A percentile compares a stretch with the other conserved stretches of the same genome.
These are phyloP conservation scores for Tiliacea citrago DNA, from an alignment of 2,888 invertebrate genomes.

Conservation along the genomic window DNA sequence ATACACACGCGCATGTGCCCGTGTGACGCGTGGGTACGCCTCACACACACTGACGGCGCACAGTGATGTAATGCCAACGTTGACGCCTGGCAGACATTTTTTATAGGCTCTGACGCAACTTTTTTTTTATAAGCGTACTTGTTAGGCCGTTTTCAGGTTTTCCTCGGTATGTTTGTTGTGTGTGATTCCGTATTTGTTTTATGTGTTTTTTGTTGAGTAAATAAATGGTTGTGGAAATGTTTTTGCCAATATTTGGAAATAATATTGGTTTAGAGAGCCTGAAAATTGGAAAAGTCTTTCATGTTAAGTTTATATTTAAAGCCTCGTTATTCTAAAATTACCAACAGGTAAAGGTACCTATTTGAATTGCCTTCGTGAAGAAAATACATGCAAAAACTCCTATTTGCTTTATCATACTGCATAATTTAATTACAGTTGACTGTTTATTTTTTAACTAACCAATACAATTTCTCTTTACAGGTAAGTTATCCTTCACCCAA, in stretches of 20 bases:
- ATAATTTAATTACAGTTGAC: not conserved
- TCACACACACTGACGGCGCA: conserved; percentile 67
- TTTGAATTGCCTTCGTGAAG: not conserved
- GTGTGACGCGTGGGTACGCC: conserved; percentile 65
- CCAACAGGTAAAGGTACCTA: not conserved
- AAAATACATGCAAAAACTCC: not conserved
- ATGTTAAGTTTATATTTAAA: not conserved
- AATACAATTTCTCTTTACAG: conserved; percentile 64
- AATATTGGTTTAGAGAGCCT: not conserved
- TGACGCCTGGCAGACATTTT: conserved; percentile 90
- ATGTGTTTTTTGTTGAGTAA: conserved; percentile 11
- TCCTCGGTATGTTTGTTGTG: conserved; percentile 54
- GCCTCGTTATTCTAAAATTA: not conserved
- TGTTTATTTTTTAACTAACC: conserved; percentile 10
- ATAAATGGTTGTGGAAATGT: not conserved
- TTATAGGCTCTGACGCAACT: conserved; percentile 89
- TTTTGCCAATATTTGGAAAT: not conserved
- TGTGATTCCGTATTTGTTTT: conserved; percentile 59
- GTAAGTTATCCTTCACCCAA: conserved; percentile 69
- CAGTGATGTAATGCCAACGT: conserved; percentile 87
- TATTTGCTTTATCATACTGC: not conserved
- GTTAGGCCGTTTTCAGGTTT: conserved; percentile 76
- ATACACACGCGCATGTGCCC: conserved; percentile 39
- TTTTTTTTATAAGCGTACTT: conserved; percentile 84
- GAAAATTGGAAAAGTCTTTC: not conserved